Conservation (phyloP, 1,140 invertebrate species). For the Tigriopus japonicus region DNA sequence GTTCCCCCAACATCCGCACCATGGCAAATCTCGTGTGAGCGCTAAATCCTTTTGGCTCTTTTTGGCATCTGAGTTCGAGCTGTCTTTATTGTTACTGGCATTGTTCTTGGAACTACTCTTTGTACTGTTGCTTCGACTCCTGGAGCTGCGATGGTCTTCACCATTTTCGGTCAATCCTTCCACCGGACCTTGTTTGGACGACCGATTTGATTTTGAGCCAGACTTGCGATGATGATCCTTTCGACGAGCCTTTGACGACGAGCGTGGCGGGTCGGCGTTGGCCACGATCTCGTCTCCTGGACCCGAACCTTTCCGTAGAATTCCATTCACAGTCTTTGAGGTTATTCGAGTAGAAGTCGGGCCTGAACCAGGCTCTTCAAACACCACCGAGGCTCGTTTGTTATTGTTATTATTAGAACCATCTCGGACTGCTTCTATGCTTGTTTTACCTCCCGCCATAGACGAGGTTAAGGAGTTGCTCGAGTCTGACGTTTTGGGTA, state of each 20-base stretch:
- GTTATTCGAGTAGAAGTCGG: neutral
- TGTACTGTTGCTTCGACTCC: conserved; percentile 14
- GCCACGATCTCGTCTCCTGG: conserved; percentile 7
- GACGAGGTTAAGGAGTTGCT: conserved; percentile 11
- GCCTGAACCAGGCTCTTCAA: conserved; percentile 6
- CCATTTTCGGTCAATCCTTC: conserved; percentile 4
- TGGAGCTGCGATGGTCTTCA: conserved; percentile 1
- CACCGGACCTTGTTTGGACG: neutral
- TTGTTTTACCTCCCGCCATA: neutral
- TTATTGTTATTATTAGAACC: neutral
- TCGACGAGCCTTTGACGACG: neutral
- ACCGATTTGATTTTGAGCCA: neutral
- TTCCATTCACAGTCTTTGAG: conserved; percentile 14
- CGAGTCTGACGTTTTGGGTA: conserved; percentile 7
- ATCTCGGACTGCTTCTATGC: neutral
- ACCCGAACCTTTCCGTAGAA: conserved; percentile 6
- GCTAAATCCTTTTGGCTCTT: conserved; percentile 8
- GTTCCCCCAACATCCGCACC: conserved; percentile 73
- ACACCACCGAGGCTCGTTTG: conserved; percentile 9
- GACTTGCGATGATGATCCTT: neutral
- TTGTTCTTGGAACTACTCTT: neutral
- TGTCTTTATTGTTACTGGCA: neutral
- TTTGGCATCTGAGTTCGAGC: neutral
- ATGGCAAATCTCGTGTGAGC: conserved; percentile 41
- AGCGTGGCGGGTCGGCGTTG: neutral